These are phyloP conservation scores for Noctua fimbriata DNA, from an alignment of 2,888 invertebrate genomes.

Conservation along the genomic window DNA sequence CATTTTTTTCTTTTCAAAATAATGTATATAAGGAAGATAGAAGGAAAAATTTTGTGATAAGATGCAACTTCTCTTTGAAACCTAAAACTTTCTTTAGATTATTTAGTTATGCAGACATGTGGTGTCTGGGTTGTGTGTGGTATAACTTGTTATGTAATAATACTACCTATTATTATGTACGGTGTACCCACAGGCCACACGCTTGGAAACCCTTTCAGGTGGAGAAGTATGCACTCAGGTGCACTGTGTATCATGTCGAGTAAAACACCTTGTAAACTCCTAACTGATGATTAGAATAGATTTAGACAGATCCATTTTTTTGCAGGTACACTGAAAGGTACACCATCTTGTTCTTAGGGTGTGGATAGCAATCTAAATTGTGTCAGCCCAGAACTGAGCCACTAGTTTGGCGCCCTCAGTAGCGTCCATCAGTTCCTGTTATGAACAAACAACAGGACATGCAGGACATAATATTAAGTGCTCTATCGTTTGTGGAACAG, in stretches of 20 bases:
- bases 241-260: background rate
- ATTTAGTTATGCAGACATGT: background rate
- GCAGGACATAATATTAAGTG: background rate
- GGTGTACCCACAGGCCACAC: background rate
- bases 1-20: background rate
- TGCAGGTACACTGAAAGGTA: background rate
- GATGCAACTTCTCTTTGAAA: background rate
- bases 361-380: too few relatives aligned
- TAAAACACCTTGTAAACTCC: background rate
- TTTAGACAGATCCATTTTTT: background rate
- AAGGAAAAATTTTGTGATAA: background rate
- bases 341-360: background rate
- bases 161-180: conserved; percentile 3
- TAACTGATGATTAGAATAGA: background rate
- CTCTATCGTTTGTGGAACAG: background rate
- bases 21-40: background rate
- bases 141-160: conserved; percentile 11
- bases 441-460: too few relatives aligned
- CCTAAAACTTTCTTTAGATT: background rate
- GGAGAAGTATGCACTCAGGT: background rate
- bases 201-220: background rate
- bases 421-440: too few relatives aligned
- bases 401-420: too few relatives aligned
- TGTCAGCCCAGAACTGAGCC: too few relatives aligned
- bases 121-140: background rate